phyloP scores from a whole-genome alignment of 2,113 vertebrate species.

The Hepsetus odoe region DNA sequence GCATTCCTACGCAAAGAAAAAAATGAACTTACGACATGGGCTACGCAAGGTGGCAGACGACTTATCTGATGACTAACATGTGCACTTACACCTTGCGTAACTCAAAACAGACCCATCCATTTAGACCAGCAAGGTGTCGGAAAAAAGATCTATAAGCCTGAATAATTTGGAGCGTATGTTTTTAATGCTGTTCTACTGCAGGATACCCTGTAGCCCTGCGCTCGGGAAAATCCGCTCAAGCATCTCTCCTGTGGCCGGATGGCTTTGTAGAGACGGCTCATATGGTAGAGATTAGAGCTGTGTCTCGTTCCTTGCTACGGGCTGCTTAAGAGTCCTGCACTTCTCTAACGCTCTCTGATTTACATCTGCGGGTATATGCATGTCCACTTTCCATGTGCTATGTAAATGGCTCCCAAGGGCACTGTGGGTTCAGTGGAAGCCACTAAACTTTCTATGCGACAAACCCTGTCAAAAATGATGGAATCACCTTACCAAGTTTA shows the following conservation, averaged over 20 bases:
- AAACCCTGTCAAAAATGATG: too few species aligned
- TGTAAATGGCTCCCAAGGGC: constrained; percentile 9
- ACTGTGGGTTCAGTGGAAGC: neutral
- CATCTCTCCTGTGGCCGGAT: constrained; percentile 19
- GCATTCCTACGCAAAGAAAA: constrained; percentile 31
- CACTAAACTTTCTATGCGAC: too few species aligned
- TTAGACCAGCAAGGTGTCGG: constrained; percentile 49
- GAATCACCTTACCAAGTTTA: too few species aligned
- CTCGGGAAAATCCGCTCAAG: neutral
- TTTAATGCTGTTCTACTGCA: neutral
- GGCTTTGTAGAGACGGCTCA: constrained; percentile 11
- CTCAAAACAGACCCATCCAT: constrained; percentile 35
- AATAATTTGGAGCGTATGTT: constrained; percentile 36
- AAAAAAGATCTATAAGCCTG: constrained; percentile 40
- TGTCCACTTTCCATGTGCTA: constrained; percentile 20
- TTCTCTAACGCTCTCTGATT: neutral
- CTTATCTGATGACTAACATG: constrained; percentile 49
- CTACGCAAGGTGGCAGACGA: constrained; percentile 16
- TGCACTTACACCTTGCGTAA: constrained; percentile 54
- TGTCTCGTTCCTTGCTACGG: constrained; percentile 33
- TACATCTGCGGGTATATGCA: constrained; percentile 13
- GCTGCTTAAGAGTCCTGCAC: constrained; percentile 16
- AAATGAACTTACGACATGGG: constrained; percentile 25
- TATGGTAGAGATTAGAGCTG: constrained; percentile 15
- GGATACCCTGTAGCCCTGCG: neutral